Evolutionary conservation across 1,140 invertebrate species (phyloP).

Genomic region (Hypothenemus hampei): DNA sequence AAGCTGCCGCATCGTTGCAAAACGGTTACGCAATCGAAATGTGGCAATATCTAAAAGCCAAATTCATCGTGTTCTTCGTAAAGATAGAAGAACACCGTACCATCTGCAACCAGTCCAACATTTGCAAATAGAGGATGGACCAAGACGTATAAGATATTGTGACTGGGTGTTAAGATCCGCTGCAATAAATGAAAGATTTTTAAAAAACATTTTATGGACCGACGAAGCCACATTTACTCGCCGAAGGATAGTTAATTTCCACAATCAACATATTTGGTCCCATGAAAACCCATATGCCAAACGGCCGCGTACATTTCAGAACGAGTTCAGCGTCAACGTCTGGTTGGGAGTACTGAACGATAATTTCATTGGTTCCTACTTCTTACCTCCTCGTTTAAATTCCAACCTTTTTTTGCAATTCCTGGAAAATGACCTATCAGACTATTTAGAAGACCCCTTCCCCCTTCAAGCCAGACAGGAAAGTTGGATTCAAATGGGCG

Average conservation of each 20-base stretch:
- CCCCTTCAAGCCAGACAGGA: background rate
- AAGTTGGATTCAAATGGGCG: background rate
- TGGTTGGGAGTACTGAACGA: background rate
- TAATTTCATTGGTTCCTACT: background rate
- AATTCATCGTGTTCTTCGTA: no score
- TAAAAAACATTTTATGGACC: conserved; percentile 4
- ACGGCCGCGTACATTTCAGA: background rate
- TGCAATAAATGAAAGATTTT: background rate
- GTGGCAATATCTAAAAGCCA: no score
- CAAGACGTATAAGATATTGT: background rate
- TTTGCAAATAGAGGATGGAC: background rate
- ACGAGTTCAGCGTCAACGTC: conserved; percentile 2
- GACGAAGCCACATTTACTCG: background rate
- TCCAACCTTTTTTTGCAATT: background rate
- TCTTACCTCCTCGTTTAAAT: background rate
- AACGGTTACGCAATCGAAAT: no score
- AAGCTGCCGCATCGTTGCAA: no score
- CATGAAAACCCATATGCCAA: conserved; percentile 1
- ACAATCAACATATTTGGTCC: conserved; percentile 3
- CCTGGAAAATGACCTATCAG: background rate
- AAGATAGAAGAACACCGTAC: no score
- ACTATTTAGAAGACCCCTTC: background rate
- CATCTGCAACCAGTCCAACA: background rate
- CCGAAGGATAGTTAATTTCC: conserved; percentile 1
- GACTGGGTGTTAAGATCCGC: background rate